These are phyloP conservation scores for Progne subis DNA, from an alignment of 2,113 vertebrate genomes.

Conservation along the genomic window DNA sequence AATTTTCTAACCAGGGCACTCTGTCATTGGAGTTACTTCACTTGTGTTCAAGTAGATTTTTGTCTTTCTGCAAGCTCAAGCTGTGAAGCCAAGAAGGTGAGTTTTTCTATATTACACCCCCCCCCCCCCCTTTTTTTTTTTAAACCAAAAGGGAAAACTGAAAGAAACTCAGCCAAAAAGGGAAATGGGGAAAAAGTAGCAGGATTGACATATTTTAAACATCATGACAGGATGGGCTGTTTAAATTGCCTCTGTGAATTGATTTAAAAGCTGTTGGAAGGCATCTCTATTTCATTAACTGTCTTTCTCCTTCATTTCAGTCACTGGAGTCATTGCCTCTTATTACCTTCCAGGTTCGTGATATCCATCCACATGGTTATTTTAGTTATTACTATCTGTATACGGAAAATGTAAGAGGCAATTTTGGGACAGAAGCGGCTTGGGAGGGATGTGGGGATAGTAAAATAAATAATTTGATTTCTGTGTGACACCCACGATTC, in stretches of 20 bases:
- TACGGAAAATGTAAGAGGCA: constrained; percentile 45
- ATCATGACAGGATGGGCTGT: constrained; percentile 65
- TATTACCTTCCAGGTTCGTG: constrained; percentile 69
- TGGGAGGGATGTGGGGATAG: constrained; percentile 10
- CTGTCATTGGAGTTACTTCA: constrained; percentile 74
- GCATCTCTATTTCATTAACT: constrained; percentile 76
- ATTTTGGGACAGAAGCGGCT: constrained; percentile 29
- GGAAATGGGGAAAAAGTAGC: constrained; percentile 41
- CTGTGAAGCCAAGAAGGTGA: background rate
- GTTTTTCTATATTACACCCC: background rate
- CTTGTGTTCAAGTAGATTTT: constrained; percentile 26
- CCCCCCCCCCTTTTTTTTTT: fast-evolving
- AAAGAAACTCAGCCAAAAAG: constrained; percentile 26
- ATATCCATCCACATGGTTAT: constrained; percentile 66
- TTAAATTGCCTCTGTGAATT: constrained; percentile 76
- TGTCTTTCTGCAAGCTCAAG: constrained; percentile 25
- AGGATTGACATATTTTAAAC: constrained; percentile 72
- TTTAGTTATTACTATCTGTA: constrained; percentile 65
- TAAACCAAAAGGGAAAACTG: background rate
- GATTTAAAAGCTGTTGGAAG: constrained; percentile 75
- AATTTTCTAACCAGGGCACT: constrained; percentile 75
- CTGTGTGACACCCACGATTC: constrained; percentile 4
- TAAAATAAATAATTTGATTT: constrained; percentile 59
- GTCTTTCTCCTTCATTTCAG: constrained; percentile 70
- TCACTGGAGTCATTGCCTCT: constrained; percentile 68